Conservation (phyloP, 2,888 invertebrate genomes). For the Miltochrista miniata region DNA sequence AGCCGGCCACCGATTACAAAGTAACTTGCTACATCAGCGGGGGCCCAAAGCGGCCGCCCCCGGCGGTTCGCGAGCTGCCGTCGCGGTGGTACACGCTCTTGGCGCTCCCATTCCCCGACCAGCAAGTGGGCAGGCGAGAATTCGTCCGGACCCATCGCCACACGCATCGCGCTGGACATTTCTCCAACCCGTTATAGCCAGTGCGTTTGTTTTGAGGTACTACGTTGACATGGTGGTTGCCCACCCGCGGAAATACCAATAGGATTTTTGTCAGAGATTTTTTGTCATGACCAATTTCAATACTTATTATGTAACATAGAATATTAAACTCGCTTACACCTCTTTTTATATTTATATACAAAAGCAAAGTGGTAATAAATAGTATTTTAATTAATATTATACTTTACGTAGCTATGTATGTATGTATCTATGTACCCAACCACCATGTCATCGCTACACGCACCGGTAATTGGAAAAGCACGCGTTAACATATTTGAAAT, state of each 20-base stretch:
- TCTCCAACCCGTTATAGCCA: slow-evolving; percentile 91
- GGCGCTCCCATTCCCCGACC: slow-evolving; percentile 96
- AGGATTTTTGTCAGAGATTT: neutral
- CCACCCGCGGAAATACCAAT: slow-evolving; percentile 13
- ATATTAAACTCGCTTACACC: neutral
- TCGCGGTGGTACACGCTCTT: slow-evolving; percentile 95
- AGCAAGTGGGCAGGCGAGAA: slow-evolving; percentile 94
- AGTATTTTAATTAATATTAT: neutral
- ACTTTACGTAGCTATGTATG: slow-evolving; percentile 4
- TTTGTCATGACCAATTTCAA: neutral
- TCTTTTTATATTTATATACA: neutral
- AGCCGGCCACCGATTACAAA: slow-evolving; percentile 17
- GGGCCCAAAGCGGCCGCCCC: slow-evolving; percentile 60
- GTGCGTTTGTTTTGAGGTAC: slow-evolving; percentile 77
- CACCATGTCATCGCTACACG: slow-evolving; percentile 56
- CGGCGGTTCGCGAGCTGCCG: slow-evolving; percentile 85
- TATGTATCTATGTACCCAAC: slow-evolving; percentile 41
- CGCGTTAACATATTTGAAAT: slow-evolving; percentile 20
- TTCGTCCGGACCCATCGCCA: slow-evolving; percentile 89
- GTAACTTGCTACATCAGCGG: slow-evolving; percentile 50
- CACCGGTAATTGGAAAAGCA: slow-evolving; percentile 42
- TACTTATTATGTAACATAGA: no score
- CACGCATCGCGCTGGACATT: slow-evolving; percentile 91
- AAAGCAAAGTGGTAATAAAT: neutral
- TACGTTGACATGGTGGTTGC: slow-evolving; percentile 71